Evolutionary conservation across 2,888 invertebrate species (phyloP).

Genomic region (Noctua janthina): DNA sequence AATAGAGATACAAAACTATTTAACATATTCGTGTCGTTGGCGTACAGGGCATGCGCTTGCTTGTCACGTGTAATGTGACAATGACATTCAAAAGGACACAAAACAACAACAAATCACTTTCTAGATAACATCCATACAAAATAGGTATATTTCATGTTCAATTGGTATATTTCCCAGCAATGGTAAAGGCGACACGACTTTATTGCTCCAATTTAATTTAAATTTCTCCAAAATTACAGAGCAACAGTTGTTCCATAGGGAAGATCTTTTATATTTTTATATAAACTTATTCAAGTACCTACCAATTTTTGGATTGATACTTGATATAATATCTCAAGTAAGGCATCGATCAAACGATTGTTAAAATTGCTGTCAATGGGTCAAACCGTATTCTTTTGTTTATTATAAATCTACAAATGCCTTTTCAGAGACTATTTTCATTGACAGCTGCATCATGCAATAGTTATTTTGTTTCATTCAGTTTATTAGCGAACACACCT

Average conservation of each 20-base stretch:
- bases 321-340: not conserved
- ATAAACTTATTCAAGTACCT: not conserved
- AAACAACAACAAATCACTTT: slow-evolving; percentile 7
- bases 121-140: slow-evolving; percentile 55
- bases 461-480: not conserved
- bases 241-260: not conserved
- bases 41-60: no score
- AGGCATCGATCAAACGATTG: not conserved
- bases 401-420: not conserved
- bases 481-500: not conserved
- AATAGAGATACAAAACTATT: no score
- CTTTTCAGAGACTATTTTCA: not conserved
- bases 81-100: no score
- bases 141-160: slow-evolving; percentile 40
- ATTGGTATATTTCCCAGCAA: slow-evolving; percentile 11
- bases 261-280: not conserved
- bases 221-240: not conserved
- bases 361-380: not conserved
- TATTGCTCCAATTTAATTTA: not conserved
- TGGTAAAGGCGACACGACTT: not conserved
- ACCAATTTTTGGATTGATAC: not conserved
- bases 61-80: no score
- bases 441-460: not conserved
- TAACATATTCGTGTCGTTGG: no score
- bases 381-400: not conserved